Base-by-base conservation (phyloP, 2,797 vertebrate species). In the Rhinogobio ventralis region DNA sequence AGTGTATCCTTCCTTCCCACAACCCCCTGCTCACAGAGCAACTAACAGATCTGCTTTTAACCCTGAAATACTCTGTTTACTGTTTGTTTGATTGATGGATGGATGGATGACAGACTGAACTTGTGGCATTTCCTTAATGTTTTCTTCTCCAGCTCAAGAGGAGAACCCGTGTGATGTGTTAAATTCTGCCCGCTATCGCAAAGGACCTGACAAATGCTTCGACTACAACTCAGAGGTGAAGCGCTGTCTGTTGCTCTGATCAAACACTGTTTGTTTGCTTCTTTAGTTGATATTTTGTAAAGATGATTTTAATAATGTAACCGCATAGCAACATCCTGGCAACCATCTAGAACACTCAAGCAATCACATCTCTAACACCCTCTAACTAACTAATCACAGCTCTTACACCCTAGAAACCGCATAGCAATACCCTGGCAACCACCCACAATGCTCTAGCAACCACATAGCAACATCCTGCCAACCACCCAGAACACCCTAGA, bases 171-270 rank as follows among this genome's bases (percentile, higher is more conserved):
- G 98, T 90, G 97, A 98, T 86, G 95, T 98, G 84, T 95, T 98
- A 89, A 96, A 96, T 90, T 96, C 95, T 39, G 97, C 97, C 5
- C 95, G 98, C 5, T 99, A 98, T 92, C 95, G 98, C 75, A 97
- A 97, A 96, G 98, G 98, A 78, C 98, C 98, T 1, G 94, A 96
- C 77, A 96, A 96, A 95, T 99, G 98, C 95, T 99, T 99, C 83
- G 98, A 99, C 94, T 99, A 98, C 94, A 99, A 97, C 93, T 93
- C 94, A 90, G 96, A 96, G 95, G 98, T 99, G 93, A 53, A 93
- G 81, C 15, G 0, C 2, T 25, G 8, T 45, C 76, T 45, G n/a
- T 49, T 79, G 5, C 33, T 60, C 4, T 11, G 2, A 77, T 42
- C n/a, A 57, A 57, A 60, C 33, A 76, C 33, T 33, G 28, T 53